phyloP scores from a whole-genome alignment of 2,113 vertebrate species.

The Pelecanus crispus region DNA sequence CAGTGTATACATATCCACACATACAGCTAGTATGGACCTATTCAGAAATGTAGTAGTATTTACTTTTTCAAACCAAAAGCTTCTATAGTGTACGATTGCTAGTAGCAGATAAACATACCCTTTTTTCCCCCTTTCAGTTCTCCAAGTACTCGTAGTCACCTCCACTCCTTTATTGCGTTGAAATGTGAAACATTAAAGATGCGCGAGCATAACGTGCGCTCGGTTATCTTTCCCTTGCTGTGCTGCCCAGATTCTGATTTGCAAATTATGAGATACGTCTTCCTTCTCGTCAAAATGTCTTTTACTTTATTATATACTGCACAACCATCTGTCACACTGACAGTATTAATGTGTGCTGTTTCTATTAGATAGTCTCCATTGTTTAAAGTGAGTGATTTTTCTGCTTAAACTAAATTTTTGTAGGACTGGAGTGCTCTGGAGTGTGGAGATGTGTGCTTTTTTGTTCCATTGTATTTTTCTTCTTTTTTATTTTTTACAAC shows the following conservation, averaged over 20 bases:
- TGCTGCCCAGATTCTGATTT: constrained; percentile 54
- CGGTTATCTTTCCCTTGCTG: constrained; percentile 44
- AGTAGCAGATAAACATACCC: neutral
- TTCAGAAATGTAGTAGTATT: neutral
- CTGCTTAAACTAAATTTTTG: constrained; percentile 13
- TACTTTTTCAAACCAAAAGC: neutral
- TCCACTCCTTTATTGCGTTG: neutral
- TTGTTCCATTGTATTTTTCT: constrained; percentile 33
- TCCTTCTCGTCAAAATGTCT: constrained; percentile 40
- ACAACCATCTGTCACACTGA: constrained; percentile 61
- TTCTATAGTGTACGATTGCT: neutral
- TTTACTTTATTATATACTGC: constrained; percentile 55
- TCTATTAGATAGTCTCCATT: constrained; percentile 41
- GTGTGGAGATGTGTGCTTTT: neutral
- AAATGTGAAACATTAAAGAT: constrained; percentile 54
- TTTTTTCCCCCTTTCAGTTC: neutral
- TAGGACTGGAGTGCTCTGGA: constrained; percentile 9
- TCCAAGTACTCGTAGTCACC: neutral
- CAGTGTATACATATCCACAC: neutral
- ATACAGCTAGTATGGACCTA: neutral
- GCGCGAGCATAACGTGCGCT: neutral
- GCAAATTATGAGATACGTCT: constrained; percentile 55
- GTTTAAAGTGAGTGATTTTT: constrained; percentile 51
- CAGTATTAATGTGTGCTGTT: constrained; percentile 55
- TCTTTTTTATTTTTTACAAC: constrained; percentile 40